Conservation (phyloP, 1,140 invertebrate species). For the Pristionchus pacificus region DNA sequence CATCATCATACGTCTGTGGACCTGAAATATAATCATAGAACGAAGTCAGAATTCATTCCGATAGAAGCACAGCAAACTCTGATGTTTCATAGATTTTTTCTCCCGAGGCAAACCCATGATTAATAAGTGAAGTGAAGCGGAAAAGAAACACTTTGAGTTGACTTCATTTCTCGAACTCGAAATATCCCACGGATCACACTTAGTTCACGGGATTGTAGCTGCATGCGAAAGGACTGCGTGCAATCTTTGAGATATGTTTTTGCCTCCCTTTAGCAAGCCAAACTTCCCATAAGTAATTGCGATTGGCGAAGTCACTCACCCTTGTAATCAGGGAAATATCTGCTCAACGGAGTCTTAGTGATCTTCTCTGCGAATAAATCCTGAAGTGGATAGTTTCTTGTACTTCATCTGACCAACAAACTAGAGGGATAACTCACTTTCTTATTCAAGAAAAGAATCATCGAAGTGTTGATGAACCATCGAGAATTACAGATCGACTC, state of each 20-base stretch:
- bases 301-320: too few relatives aligned
- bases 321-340: conserved; percentile 64
- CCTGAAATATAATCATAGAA: conserved; percentile 38
- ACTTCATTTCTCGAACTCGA: too few relatives aligned
- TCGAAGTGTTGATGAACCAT: conserved; percentile 60
- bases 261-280: too few relatives aligned
- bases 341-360: conserved; percentile 60
- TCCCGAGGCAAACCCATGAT: background rate
- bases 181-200: too few relatives aligned
- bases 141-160: too few relatives aligned
- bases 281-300: too few relatives aligned
- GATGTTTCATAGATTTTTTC: background rate
- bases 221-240: too few relatives aligned
- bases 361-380: conserved; percentile 64
- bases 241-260: too few relatives aligned
- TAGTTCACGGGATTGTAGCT: too few relatives aligned
- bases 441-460: conserved; percentile 61
- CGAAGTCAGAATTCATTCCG: conserved; percentile 17
- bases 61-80: conserved; percentile 1
- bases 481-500: conserved; percentile 61
- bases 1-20: conserved; percentile 93
- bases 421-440: conserved; percentile 45
- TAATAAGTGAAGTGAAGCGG: background rate
- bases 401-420: background rate
- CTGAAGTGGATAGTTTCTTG: background rate